phyloP scores from a whole-genome alignment of 53 echinoderm and acorn worm species.

The Glandiceps talaboti region DNA sequence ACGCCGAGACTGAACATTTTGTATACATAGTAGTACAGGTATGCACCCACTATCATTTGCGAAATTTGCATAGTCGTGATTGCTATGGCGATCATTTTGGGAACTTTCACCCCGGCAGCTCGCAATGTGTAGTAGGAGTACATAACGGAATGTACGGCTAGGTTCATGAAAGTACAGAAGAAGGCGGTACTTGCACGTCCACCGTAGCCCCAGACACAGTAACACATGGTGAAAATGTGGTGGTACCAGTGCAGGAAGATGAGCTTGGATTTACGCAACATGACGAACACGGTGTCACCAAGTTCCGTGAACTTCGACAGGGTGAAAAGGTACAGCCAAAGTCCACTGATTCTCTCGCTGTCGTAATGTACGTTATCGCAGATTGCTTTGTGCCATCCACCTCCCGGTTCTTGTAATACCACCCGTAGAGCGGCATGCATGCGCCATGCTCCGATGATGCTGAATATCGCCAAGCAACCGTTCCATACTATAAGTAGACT shows the following conservation, averaged over 20 bases:
- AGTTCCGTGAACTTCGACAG: not conserved
- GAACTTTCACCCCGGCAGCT: not conserved
- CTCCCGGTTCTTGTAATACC: not conserved
- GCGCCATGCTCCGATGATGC: constrained; percentile 62
- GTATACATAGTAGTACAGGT: not conserved
- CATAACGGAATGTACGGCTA: not conserved
- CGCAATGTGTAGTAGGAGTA: not conserved
- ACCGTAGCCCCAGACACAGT: constrained; percentile 9
- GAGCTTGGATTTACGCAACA: not conserved
- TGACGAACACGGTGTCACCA: not conserved
- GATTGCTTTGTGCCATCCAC: not conserved
- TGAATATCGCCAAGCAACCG: constrained; percentile 55
- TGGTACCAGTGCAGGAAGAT: not conserved
- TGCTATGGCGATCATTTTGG: not conserved
- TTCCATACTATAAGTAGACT: constrained; percentile 64
- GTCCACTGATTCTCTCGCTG: not conserved
- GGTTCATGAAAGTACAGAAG: not conserved
- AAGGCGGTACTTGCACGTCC: constrained; percentile 1
- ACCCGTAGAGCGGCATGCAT: not conserved
- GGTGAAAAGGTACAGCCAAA: not conserved
- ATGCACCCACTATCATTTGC: not conserved
- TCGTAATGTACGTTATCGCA: not conserved
- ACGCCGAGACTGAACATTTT: constrained; percentile 7
- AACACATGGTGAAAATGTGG: not conserved
- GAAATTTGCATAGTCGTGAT: not conserved